Evolutionary conservation across 1,140 invertebrate genomes (phyloP).

Genomic region (Portunus trituberculatus): DNA sequence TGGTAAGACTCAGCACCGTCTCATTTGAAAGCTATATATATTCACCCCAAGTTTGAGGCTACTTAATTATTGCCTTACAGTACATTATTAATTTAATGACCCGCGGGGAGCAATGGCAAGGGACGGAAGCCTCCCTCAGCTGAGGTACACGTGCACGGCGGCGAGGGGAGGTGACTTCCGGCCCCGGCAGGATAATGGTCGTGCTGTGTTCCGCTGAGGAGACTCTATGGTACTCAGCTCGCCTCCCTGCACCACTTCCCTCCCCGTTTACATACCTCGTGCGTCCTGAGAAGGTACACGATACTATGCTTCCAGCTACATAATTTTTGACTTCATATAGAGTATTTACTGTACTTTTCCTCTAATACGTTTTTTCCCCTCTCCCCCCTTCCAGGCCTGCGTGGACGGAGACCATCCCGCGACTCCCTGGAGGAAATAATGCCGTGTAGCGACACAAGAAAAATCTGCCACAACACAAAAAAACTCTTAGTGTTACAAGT

Average conservation of each 20-base stretch:
- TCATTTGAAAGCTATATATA: too few relatives aligned
- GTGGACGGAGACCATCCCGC: background rate
- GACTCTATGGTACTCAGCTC: background rate
- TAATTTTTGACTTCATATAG: too few relatives aligned
- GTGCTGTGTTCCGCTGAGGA: background rate
- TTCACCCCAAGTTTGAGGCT: too few relatives aligned
- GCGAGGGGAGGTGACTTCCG: background rate
- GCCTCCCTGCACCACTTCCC: background rate
- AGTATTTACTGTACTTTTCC: too few relatives aligned
- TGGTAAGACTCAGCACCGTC: too few relatives aligned
- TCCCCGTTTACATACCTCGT: background rate
- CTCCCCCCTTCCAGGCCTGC: background rate
- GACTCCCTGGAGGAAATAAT: background rate
- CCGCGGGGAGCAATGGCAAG: too few relatives aligned
- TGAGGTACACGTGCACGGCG: background rate
- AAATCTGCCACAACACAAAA: background rate
- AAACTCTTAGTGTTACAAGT: background rate
- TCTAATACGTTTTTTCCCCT: background rate
- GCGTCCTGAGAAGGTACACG: too few relatives aligned
- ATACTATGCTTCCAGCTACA: too few relatives aligned
- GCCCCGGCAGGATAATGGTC: background rate
- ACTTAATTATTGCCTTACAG: too few relatives aligned
- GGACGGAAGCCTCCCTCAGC: too few relatives aligned
- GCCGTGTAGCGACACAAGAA: background rate
- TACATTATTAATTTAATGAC: too few relatives aligned